Evolutionary conservation across 1,140 invertebrate species (phyloP), one percentile per base, ranked within the genome.

Genomic region (Rhyacophila brunnea): DNA sequence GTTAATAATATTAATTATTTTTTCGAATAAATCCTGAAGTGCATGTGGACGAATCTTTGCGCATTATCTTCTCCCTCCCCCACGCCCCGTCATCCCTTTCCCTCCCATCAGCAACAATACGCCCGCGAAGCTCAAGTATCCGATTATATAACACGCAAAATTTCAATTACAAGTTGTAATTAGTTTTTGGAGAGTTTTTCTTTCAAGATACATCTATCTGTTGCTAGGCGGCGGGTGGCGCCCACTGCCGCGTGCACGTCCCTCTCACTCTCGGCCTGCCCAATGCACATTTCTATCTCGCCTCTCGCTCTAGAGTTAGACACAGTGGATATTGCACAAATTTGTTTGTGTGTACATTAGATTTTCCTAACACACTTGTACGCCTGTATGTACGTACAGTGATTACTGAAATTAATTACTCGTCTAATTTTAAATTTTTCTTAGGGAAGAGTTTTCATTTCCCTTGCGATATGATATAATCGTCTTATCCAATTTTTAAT

Each of bases 111-210:
- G 28, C 58, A 64, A 64, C 68, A 65, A 61, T 65, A 65, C 62
- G 57, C 57, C 60, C 51, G 40, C 58, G 73, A 72, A 72, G 74
- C 74, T 75, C 75, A 78, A 78, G 75, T 78, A 77, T 77, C 73
- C 75, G 77, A 78, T 79, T 79, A 79, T 79, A 75, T 78, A 79
- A 78, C 77, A 79, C 77, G 77, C 75, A 79, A 79, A 79, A 79
- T 79, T 79, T 79, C 77, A 79, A 79, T 79, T 79, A 79, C 77
- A 79, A 79, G 70, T 79, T 79, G 75, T 79, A 79, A 79, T 79
- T 79, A 79, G 77, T 79, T 79, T 79, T 78, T 79, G 71, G 77
- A 77, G 77, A 78, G 75, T 78, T 79, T 78, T 77, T 78, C 77
- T 77, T 78, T 76, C 75, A 72, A 72, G 69, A 72, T 70, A 70